Conservation (phyloP, 2,888 invertebrate genomes). For the Camponotus fellah region DNA sequence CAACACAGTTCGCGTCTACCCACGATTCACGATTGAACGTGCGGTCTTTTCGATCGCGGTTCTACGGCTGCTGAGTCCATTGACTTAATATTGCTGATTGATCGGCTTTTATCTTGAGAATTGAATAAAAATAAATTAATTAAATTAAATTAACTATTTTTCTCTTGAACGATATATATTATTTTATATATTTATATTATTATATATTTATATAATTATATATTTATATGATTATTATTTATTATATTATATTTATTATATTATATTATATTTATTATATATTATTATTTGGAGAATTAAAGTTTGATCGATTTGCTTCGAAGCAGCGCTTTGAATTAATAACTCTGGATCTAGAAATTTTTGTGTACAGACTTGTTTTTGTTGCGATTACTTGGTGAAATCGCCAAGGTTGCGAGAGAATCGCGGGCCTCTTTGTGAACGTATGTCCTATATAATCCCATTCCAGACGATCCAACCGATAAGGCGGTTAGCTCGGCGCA, state of each 20-base stretch:
- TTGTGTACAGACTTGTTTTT: background rate
- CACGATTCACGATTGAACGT: background rate
- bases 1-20: background rate
- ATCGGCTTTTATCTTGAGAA: background rate
- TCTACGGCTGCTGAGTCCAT: background rate
- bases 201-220: no score
- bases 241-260: no score
- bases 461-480: constrained; percentile 14
- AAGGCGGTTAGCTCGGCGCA: constrained; percentile 12
- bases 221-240: no score
- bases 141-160: background rate
- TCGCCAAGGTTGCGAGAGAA: background rate
- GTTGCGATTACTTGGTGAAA: background rate
- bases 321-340: background rate
- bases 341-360: background rate
- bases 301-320: background rate
- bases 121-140: no score
- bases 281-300: background rate
- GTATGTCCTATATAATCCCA: background rate
- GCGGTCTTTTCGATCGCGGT: no score
- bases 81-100: background rate
- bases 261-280: no score
- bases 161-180: background rate
- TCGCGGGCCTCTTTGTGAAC: background rate
- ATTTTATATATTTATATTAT: no score